Conservation (phyloP, 2,113 vertebrate species). For the Collichthys lucidus region DNA sequence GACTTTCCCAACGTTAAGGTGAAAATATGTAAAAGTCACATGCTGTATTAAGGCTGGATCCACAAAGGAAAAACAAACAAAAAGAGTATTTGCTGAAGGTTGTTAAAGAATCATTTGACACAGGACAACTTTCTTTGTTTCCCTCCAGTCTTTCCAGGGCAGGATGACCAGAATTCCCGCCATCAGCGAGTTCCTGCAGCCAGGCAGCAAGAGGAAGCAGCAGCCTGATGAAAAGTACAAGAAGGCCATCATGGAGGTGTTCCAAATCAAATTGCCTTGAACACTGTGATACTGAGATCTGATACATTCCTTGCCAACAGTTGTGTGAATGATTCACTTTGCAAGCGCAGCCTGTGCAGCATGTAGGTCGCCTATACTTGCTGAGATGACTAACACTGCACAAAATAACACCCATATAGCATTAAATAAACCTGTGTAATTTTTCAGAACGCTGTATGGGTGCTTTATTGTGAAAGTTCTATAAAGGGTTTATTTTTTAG, state of each 20-base stretch:
- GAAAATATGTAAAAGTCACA: slow-evolving; percentile 6
- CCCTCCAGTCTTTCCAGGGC: slow-evolving; percentile 88
- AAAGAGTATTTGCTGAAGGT: background rate
- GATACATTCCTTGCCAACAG: background rate
- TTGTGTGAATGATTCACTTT: background rate
- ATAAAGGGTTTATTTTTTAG: slow-evolving; percentile 8
- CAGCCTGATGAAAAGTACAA: slow-evolving; percentile 77
- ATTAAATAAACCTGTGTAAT: background rate
- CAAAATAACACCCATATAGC: background rate
- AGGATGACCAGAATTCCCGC: slow-evolving; percentile 84
- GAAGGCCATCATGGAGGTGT: slow-evolving; percentile 71
- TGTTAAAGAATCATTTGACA: too few relatives aligned
- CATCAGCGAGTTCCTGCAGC: slow-evolving; percentile 89
- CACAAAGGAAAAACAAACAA: background rate
- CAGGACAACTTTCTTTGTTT: background rate
- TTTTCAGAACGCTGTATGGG: background rate
- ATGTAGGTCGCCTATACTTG: background rate
- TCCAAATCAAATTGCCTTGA: slow-evolving; percentile 62
- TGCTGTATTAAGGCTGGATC: background rate
- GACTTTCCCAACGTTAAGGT: slow-evolving; percentile 90
- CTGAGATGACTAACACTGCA: background rate
- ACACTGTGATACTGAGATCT: background rate
- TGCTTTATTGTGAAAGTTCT: background rate
- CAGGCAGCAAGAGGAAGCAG: slow-evolving; percentile 89
- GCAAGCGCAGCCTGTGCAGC: background rate